These are phyloP conservation scores for Ciconia boyciana DNA, from an alignment of 2,113 vertebrate species.

Conservation along the genomic window DNA sequence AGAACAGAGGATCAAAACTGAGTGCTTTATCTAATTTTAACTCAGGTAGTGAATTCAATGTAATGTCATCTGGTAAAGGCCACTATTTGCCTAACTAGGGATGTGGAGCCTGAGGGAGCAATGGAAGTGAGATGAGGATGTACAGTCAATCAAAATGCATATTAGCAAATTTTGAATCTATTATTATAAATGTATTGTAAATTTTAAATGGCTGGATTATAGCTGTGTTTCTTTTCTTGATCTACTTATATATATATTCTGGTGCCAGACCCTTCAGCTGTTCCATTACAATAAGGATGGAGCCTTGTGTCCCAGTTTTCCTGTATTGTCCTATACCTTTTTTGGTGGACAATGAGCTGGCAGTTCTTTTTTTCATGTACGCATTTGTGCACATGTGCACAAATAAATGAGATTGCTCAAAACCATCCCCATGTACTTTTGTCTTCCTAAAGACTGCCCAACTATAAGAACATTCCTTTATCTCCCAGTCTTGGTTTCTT, in stretches of 20 bases:
- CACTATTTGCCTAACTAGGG: background rate
- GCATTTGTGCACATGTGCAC: background rate
- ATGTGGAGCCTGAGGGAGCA: slow-evolving; percentile 4
- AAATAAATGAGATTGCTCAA: background rate
- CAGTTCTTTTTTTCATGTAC: background rate
- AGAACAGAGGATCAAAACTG: slow-evolving; percentile 22
- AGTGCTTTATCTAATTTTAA: slow-evolving; percentile 26
- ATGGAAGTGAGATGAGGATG: background rate
- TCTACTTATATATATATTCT: background rate
- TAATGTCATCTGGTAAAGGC: background rate
- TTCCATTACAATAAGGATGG: background rate
- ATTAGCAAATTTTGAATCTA: slow-evolving; percentile 28
- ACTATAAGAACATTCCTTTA: background rate
- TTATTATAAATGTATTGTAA: background rate
- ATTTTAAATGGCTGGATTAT: background rate
- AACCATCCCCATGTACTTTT: background rate
- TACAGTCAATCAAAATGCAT: slow-evolving; percentile 35
- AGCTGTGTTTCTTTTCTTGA: background rate
- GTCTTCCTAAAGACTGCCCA: background rate
- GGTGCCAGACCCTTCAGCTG: background rate
- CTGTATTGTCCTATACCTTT: background rate
- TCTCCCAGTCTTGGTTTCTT: background rate
- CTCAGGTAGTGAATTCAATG: slow-evolving; percentile 28
- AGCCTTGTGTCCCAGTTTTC: background rate
- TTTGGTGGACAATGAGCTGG: background rate